Evolutionary conservation across 2,888 invertebrate genomes (phyloP), one percentile per base, ranked within the genome.

Genomic region (Caenorhabditis panamensis): DNA sequence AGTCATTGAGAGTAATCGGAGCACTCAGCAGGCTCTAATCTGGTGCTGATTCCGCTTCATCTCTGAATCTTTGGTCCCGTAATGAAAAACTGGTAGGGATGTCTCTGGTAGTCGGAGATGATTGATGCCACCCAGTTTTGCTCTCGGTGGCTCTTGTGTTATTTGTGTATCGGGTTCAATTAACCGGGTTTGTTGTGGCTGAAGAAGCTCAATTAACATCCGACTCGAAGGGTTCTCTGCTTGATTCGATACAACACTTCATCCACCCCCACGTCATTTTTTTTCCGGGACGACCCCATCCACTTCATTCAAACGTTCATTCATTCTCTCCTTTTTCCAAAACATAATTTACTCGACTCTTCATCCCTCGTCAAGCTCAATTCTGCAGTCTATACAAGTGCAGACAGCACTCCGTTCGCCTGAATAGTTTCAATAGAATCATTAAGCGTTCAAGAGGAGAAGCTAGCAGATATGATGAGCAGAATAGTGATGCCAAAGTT

Each of bases 341-440:
- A 24, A 11, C 51, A 26, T 24, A 68, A 58, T 51, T 37, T 61
- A 37, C 59, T 41, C n/a, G 51, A 9, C 51, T 59, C 59, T 69
- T 61, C 68, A 58, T 22, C 26, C 49, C 67, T 58, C 36, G 18
- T 2, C 53, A 26, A 53, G 22, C 54, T n/a, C 54, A 61, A 24
- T 36, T 59, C 18, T 51, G 51, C 49, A 51, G 51, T 49, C 47
- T 28, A 58, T 53, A 41, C 44, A 16, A 72, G 63, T 63, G 72
- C 72, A 72, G 72, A 72, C 72, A 44, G 47, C 72, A 24, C 24
- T 62, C 47, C 44, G 54, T 64, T 64, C 59, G 64, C 73, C 9
- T 66, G 47, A 59, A 49, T 59, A 28, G 64, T 51, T 64, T 51
- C 36, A 22, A 16, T 61, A 51, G 26, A 51, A 49, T 59, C 36